These are phyloP conservation scores for Apaloderma vittatum DNA, from an alignment of 2,113 vertebrate species.

Conservation along the genomic window DNA sequence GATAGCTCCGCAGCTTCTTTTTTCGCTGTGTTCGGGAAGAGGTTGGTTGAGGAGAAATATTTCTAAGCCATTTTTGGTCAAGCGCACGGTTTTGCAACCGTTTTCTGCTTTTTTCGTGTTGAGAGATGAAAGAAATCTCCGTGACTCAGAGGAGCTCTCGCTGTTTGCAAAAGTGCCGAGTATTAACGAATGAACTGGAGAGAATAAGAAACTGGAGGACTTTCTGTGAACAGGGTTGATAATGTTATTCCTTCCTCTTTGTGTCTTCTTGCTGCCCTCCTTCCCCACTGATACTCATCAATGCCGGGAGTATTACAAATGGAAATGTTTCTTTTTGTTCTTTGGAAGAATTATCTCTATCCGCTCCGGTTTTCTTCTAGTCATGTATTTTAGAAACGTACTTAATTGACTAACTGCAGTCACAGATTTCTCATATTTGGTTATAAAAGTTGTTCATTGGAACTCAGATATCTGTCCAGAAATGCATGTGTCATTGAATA, in stretches of 20 bases:
- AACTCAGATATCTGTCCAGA: conserved; percentile 74
- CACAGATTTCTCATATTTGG: conserved; percentile 64
- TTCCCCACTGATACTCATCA: conserved; percentile 12
- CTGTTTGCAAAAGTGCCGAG: background rate
- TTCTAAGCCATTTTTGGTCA: conserved; percentile 2
- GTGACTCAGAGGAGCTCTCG: background rate
- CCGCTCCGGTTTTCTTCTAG: conserved; percentile 67
- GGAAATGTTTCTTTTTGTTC: conserved; percentile 53
- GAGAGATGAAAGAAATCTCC: background rate
- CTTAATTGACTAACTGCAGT: conserved; percentile 59
- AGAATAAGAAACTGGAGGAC: conserved; percentile 23
- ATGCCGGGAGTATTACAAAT: conserved; percentile 65
- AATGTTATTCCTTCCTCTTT: background rate
- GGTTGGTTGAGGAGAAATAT: conserved; percentile 9
- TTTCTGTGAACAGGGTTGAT: conserved; percentile 35
- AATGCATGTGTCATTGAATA: conserved; percentile 84
- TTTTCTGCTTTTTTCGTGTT: background rate
- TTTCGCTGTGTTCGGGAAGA: conserved; percentile 49
- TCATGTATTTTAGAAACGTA: conserved; percentile 69
- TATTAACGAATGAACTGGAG: conserved; percentile 13
- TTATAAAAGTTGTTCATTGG: conserved; percentile 67
- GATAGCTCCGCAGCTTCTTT: conserved; percentile 9
- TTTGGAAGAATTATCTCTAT: conserved; percentile 69
- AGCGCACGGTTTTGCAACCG: background rate
- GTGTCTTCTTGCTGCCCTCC: conserved; percentile 35